Conservation (phyloP, 1,140 invertebrate genomes). For the Drosophila cardini region DNA sequence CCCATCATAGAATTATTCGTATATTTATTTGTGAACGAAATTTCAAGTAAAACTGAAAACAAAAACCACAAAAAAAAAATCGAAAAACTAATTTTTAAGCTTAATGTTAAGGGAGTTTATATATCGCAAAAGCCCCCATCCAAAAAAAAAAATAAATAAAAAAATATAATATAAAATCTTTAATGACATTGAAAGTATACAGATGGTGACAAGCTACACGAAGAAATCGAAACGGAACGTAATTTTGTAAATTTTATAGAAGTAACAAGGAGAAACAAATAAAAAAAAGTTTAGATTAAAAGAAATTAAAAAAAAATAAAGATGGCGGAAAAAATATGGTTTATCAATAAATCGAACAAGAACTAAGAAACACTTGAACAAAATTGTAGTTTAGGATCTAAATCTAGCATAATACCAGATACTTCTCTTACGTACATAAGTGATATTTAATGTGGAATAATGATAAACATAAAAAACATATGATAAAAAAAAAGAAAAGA, state of each 20-base stretch:
- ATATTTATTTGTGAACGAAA: constrained; percentile 50
- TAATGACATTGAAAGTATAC: constrained; percentile 52
- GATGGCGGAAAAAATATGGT: constrained; percentile 39
- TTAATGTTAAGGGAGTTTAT: constrained; percentile 73
- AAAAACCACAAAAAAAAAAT: constrained; percentile 33
- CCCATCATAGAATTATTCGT: constrained; percentile 41
- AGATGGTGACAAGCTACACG: constrained; percentile 30
- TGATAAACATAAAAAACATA: constrained; percentile 37
- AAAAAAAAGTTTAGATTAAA: constrained; percentile 66
- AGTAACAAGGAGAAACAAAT: constrained; percentile 62
- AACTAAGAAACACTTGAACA: constrained; percentile 55
- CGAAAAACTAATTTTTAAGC: constrained; percentile 59
- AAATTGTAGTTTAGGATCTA: constrained; percentile 75
- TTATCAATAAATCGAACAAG: constrained; percentile 51
- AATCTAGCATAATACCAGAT: constrained; percentile 64
- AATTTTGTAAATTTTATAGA: constrained; percentile 85
- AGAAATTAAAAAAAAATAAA: constrained; percentile 1
- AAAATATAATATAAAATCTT: constrained; percentile 9
- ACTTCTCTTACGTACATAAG: constrained; percentile 79
- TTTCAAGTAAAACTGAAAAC: constrained; percentile 45
- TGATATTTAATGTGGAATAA: constrained; percentile 76
- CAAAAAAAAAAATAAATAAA: constrained; percentile 14
- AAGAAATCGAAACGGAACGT: constrained; percentile 63
- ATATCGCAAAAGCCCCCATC: constrained; percentile 36
- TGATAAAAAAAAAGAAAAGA: constrained; percentile 19